Base-by-base conservation (phyloP, 1,140 invertebrate species). In the Pseudomyrmex dendroicus region DNA sequence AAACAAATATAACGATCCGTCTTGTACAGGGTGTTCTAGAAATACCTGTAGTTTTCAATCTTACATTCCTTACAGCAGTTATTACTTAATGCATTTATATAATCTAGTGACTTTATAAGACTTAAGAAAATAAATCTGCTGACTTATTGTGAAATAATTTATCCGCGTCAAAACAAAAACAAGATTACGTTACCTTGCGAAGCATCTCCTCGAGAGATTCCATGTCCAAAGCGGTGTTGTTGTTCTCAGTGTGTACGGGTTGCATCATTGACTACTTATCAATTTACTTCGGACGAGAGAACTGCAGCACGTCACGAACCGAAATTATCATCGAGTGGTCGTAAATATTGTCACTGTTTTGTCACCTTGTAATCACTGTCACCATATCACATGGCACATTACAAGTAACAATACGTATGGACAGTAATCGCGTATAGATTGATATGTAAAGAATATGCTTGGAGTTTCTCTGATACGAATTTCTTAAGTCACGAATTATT, bases 141-240 rank as follows among this genome's bases (percentile, higher is more conserved):
- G n/a, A 52, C 1, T 35, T 25, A 25, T 61, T 35, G 15, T 17
- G 13, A 44, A 54, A 67, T 0, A 10, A 74, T 10, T n/a, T 17
- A 50, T 66, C 5, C 20, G 5, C 25, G n/a, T 46, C 8, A 64
- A 48, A 25, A 17, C 8, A 3, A 52, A 64, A 52, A 44, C 54
- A 67, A 12, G 61, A 72, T 72, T 70, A 56, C 20, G 15, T 95
- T 95, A 97, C 96, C 96, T 97, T 97, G 92, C 96, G 96, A 91
- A 97, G 95, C 96, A 97, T 97, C 94, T 97, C 97, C 93, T 97
- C 96, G 87, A 97, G 95, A 86, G 97, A 97, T 91, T 97, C 96
- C 95, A 97, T 97, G 94, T 97, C 96, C 94, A 96, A 95, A 92
- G 96, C 95, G 92, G 95, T 95, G 94, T 96, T 96, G 94, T 96